Evolutionary conservation across 2,113 vertebrate species (phyloP).

Genomic region (Turdus rufiventris): DNA sequence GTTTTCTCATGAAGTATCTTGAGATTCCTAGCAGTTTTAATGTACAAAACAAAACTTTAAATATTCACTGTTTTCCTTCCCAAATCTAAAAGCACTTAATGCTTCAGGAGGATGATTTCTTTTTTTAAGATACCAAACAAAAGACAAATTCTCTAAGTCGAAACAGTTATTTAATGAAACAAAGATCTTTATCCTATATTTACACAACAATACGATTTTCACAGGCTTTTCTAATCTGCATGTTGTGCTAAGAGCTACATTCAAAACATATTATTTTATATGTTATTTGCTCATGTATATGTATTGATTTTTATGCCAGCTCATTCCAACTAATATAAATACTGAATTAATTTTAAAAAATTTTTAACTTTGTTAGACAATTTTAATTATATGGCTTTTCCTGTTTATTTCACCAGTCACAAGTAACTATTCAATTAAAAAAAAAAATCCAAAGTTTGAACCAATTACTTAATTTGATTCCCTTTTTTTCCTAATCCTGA

Average conservation of each 20-base stretch:
- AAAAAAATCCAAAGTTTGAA: neutral
- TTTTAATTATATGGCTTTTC: neutral
- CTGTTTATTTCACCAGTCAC: neutral
- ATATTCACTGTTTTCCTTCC: neutral
- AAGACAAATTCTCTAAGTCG: neutral
- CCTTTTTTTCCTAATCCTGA: neutral
- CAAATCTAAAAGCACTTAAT: neutral
- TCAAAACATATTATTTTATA: neutral
- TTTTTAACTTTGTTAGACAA: neutral
- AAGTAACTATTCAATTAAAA: neutral
- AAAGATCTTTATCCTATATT: neutral
- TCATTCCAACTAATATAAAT: neutral
- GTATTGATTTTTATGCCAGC: neutral
- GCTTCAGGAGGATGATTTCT: neutral
- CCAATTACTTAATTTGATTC: neutral
- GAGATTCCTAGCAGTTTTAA: neutral
- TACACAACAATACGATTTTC: neutral
- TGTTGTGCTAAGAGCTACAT: neutral
- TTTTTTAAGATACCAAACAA: neutral
- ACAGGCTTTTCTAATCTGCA: neutral
- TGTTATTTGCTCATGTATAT: neutral
- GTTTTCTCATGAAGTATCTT: neutral
- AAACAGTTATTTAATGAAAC: neutral
- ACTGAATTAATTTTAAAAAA: neutral
- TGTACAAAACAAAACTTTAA: neutral